Percentiles rank a stretch among this genome's conserved stretches.
phyloP scores from a whole-genome alignment of 2,888 invertebrate species.

The Athetis lepigone region DNA sequence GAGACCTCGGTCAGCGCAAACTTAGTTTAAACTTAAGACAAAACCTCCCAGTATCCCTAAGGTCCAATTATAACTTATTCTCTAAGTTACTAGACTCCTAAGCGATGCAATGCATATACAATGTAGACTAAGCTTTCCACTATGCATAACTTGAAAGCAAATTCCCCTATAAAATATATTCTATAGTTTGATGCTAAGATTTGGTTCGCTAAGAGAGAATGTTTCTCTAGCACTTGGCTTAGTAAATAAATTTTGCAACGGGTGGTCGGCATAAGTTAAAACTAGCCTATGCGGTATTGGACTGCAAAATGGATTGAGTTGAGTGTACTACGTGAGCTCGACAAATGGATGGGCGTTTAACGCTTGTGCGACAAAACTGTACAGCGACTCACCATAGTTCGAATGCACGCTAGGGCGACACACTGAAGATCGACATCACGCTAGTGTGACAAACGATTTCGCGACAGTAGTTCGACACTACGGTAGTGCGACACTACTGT shows the following conservation, averaged over 20 bases:
- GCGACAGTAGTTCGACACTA: too few species aligned
- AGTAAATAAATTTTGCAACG: conserved; percentile 16
- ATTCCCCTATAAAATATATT: conserved; percentile 41
- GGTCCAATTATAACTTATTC: conserved; percentile 65
- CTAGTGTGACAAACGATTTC: too few species aligned
- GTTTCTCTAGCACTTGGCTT: conserved; percentile 10
- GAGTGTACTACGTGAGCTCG: too few species aligned
- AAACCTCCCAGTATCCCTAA: conserved; percentile 54
- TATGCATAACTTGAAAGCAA: conserved; percentile 55
- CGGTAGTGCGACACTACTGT: too few species aligned
- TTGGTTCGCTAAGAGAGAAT: conserved; percentile 20
- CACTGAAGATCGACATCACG: too few species aligned
- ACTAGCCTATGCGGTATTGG: conserved; percentile 1
- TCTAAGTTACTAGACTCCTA: conserved; percentile 52
- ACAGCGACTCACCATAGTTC: too few species aligned
- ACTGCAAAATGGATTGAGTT: background rate
- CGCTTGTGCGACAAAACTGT: too few species aligned
- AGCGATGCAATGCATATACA: conserved; percentile 65
- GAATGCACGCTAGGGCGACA: too few species aligned
- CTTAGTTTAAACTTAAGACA: conserved; percentile 59
- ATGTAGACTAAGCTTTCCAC: conserved; percentile 43
- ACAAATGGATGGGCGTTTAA: too few species aligned
- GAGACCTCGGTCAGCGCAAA: conserved; percentile 38
- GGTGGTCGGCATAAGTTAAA: background rate
- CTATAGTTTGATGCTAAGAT: conserved; percentile 27